Conservation (phyloP, 2,113 vertebrate genomes). For the Orthonyx spaldingii region DNA sequence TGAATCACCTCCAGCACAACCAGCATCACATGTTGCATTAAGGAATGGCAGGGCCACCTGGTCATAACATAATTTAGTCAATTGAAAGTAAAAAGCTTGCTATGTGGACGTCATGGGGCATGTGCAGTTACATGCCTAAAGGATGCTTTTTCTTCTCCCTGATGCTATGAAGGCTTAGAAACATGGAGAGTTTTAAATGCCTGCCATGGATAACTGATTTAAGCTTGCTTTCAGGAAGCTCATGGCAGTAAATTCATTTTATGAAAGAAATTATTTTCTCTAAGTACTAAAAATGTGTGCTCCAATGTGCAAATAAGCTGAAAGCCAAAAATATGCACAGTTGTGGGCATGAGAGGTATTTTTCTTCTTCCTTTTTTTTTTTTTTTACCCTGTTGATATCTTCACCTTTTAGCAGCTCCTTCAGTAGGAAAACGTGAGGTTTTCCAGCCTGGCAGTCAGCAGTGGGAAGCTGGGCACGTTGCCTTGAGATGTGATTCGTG, state of each 20-base stretch:
- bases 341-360: background rate
- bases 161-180: background rate
- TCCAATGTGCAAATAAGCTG: background rate
- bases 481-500: background rate
- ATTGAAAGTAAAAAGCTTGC: background rate
- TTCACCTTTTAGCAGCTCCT: background rate
- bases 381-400: rapidly evolving
- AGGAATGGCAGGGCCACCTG: background rate
- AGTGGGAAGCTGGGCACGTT: background rate
- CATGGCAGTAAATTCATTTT: background rate
- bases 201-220: background rate
- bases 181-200: background rate
- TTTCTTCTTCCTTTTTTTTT: background rate
- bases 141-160: background rate
- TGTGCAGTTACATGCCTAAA: background rate
- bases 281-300: background rate
- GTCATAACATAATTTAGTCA: background rate
- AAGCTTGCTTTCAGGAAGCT: background rate
- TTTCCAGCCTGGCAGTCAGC: background rate
- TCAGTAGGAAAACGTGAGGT: background rate
- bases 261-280: background rate
- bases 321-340: background rate
- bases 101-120: background rate
- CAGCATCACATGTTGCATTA: background rate
- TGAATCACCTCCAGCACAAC: background rate